Evolutionary conservation across 2,113 vertebrate genomes (phyloP).

Genomic region (Daboia siamensis): DNA sequence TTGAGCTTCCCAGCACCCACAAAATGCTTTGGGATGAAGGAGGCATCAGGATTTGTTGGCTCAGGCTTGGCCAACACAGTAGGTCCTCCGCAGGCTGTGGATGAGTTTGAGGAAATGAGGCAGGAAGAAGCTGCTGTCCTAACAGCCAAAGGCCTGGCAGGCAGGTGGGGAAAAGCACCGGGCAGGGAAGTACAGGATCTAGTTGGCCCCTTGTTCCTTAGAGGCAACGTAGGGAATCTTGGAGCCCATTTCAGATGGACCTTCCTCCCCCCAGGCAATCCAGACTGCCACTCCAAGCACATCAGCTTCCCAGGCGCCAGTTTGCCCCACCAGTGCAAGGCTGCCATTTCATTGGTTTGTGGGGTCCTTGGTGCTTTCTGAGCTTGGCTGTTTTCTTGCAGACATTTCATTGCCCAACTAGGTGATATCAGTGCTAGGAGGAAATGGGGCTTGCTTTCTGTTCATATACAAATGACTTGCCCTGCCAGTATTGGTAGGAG

Average conservation of each 20-base stretch:
- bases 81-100: neutral
- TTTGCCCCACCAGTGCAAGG: neutral
- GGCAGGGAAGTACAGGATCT: neutral
- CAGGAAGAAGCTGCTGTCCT: neutral
- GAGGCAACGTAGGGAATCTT: neutral
- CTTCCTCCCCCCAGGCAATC: neutral
- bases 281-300: neutral
- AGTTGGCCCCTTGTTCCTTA: neutral
- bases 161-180: neutral
- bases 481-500: neutral
- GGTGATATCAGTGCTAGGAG: neutral
- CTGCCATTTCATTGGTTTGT: neutral
- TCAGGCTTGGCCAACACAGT: neutral
- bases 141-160: neutral
- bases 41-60: neutral
- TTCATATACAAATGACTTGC: neutral
- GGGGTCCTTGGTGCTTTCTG: neutral
- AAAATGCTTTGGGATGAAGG: neutral
- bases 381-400: neutral
- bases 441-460: neutral
- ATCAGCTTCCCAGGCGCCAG: neutral
- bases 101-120: neutral
- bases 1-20: neutral
- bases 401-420: neutral
- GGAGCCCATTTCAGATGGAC: neutral